Percentiles rank a stretch among this genome's conserved stretches.
Conservation (phyloP, 2,113 vertebrate species). For the Montifringilla adamsi region DNA sequence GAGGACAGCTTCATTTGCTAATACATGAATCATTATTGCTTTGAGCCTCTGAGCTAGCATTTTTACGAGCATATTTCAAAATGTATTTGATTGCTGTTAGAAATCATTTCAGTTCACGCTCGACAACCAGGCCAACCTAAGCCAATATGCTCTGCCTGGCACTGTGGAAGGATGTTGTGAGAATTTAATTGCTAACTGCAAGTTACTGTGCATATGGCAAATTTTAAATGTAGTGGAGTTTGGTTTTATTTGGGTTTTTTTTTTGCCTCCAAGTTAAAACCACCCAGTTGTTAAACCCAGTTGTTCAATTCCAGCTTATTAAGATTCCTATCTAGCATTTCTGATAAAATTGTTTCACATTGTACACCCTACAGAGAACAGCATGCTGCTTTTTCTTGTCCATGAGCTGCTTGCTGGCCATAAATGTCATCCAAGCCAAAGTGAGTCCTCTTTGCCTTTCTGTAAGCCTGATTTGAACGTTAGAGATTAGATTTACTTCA, state of each 20-base stretch:
- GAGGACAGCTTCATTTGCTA: conserved; percentile 60
- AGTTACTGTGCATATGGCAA: conserved; percentile 46
- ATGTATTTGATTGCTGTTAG: conserved; percentile 63
- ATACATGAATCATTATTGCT: conserved; percentile 62
- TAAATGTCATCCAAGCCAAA: neutral
- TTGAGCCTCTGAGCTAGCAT: conserved; percentile 45
- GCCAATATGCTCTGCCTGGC: conserved; percentile 66
- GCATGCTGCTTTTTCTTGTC: neutral
- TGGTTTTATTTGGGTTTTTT: neutral
- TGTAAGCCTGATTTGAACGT: neutral
- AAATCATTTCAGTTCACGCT: conserved; percentile 63
- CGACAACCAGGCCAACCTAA: conserved; percentile 33
- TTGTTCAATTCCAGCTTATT: conserved; percentile 26
- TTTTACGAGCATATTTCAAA: conserved; percentile 54
- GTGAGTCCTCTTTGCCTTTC: conserved; percentile 7
- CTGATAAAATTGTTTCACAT: conserved; percentile 40
- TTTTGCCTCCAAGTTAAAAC: conserved; percentile 11
- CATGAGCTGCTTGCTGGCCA: neutral
- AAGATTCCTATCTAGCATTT: conserved; percentile 23
- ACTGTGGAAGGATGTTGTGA: conserved; percentile 49
- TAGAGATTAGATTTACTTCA: conserved; percentile 5
- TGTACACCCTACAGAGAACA: neutral
- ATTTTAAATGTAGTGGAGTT: conserved; percentile 4
- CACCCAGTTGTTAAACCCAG: neutral
- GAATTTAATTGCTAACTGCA: conserved; percentile 66